A percentile compares a stretch with the other conserved stretches of the same genome.
phyloP scores from a whole-genome alignment of 2,888 invertebrate genomes.

The Tachina lurida region DNA sequence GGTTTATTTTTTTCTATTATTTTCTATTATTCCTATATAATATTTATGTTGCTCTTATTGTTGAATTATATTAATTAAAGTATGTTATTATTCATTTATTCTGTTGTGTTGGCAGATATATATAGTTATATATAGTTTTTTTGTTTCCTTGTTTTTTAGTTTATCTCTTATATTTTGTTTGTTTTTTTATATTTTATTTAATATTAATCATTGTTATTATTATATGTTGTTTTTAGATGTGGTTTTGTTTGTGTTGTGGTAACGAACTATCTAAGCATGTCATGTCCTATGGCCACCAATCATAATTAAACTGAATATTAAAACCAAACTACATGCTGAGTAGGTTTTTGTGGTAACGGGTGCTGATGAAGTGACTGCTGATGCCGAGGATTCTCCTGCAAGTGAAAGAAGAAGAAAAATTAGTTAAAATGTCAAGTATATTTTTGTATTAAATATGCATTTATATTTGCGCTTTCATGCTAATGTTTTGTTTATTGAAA shows the following conservation, averaged over 20 bases:
- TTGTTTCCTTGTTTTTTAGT: conserved; percentile 56
- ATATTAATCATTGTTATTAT: conserved; percentile 60
- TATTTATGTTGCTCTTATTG: conserved; percentile 38
- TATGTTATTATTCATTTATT: conserved; percentile 72
- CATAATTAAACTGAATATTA: conserved; percentile 77
- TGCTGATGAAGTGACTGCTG: conserved; percentile 82
- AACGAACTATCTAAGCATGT: conserved; percentile 76
- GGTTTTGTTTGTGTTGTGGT: conserved; percentile 56
- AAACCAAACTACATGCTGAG: conserved; percentile 77
- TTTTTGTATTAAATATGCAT: too few relatives aligned
- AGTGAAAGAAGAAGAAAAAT: conserved; percentile 30
- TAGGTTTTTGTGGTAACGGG: conserved; percentile 78
- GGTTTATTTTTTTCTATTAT: conserved; percentile 40
- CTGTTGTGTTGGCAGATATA: conserved; percentile 75
- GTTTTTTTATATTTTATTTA: conserved; percentile 36
- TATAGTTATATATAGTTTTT: conserved; percentile 26
- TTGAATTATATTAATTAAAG: conserved; percentile 66
- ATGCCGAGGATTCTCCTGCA: conserved; percentile 82
- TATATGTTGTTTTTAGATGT: conserved; percentile 71
- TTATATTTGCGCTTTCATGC: too few relatives aligned
- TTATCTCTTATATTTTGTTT: conserved; percentile 44
- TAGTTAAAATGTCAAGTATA: not conserved
- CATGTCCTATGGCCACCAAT: conserved; percentile 78
- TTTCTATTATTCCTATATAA: conserved; percentile 38
- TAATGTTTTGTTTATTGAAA: too few relatives aligned